Evolutionary conservation across 2,888 invertebrate genomes (phyloP).

Genomic region (Drosophila diplacantha): DNA sequence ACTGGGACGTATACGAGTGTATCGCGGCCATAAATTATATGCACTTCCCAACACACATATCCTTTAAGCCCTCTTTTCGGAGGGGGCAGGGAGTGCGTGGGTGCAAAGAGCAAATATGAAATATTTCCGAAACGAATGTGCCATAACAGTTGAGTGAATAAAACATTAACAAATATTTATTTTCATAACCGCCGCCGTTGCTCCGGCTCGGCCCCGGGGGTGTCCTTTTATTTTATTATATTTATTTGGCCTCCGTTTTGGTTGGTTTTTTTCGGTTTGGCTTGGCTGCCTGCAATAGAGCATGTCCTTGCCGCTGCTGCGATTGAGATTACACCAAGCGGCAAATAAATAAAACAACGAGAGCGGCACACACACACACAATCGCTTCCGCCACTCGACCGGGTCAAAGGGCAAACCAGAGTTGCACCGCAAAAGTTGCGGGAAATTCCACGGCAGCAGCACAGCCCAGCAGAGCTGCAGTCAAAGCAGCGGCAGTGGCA

Average conservation of each 20-base stretch:
- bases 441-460: constrained; percentile 11
- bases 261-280: constrained; percentile 5
- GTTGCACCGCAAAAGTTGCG: constrained; percentile 36
- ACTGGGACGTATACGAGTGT: not conserved
- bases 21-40: constrained; percentile 17
- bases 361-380: constrained; percentile 39
- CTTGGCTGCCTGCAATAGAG: constrained; percentile 26
- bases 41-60: constrained; percentile 19
- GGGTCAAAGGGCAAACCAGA: constrained; percentile 38
- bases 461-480: constrained; percentile 4
- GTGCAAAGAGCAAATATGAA: constrained; percentile 31
- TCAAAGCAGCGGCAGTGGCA: constrained; percentile 14
- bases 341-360: constrained; percentile 62
- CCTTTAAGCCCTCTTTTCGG: constrained; percentile 23
- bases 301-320: constrained; percentile 34
- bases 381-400: constrained; percentile 52
- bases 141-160: constrained; percentile 45
- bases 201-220: constrained; percentile 20
- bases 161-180: constrained; percentile 50
- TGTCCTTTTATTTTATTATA: constrained; percentile 42
- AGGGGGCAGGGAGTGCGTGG: constrained; percentile 1
- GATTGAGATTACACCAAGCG: constrained; percentile 55
- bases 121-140: constrained; percentile 43
- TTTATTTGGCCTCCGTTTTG: constrained; percentile 23
- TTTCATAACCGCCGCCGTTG: constrained; percentile 39